phyloP scores from a whole-genome alignment of 2,888 invertebrate species.

The Scelioninae gen. 2 region DNA sequence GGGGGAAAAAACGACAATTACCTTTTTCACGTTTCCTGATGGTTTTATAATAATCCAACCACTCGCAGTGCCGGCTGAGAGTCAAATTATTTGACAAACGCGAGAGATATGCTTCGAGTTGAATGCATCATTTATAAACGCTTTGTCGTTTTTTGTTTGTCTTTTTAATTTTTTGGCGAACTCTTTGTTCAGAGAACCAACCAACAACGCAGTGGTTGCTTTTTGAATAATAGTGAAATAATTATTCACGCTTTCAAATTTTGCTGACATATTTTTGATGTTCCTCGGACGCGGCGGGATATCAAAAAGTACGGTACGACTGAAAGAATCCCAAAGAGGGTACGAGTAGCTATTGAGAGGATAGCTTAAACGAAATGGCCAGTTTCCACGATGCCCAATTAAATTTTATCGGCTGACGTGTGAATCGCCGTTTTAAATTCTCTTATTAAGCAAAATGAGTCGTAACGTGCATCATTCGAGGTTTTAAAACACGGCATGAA shows the following conservation, averaged over 20 bases:
- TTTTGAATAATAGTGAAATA: too few species aligned
- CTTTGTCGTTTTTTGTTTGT: too few species aligned
- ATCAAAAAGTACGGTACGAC: constrained; percentile 26
- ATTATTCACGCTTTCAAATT: constrained; percentile 19
- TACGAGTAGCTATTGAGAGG: constrained; percentile 52
- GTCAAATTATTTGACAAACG: constrained; percentile 18
- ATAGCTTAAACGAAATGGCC: constrained; percentile 49
- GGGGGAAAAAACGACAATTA: constrained; percentile 21
- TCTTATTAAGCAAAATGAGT: constrained; percentile 46
- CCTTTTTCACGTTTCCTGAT: constrained; percentile 31
- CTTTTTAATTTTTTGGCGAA: too few species aligned
- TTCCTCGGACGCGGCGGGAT: constrained; percentile 30
- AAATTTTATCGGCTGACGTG: constrained; percentile 57
- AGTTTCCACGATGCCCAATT: constrained; percentile 56
- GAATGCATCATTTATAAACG: too few species aligned
- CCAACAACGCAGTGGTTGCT: too few species aligned
- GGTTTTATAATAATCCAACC: constrained; percentile 47
- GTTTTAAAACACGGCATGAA: constrained; percentile 12
- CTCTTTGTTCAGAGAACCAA: too few species aligned
- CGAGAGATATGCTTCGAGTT: neutral
- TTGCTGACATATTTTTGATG: constrained; percentile 34
- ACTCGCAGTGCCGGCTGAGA: neutral
- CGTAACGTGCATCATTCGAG: constrained; percentile 30
- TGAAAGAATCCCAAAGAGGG: constrained; percentile 40
- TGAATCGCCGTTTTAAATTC: constrained; percentile 47